Conservation (phyloP, 2,888 invertebrate genomes). For the Agriopis leucophaearia region DNA sequence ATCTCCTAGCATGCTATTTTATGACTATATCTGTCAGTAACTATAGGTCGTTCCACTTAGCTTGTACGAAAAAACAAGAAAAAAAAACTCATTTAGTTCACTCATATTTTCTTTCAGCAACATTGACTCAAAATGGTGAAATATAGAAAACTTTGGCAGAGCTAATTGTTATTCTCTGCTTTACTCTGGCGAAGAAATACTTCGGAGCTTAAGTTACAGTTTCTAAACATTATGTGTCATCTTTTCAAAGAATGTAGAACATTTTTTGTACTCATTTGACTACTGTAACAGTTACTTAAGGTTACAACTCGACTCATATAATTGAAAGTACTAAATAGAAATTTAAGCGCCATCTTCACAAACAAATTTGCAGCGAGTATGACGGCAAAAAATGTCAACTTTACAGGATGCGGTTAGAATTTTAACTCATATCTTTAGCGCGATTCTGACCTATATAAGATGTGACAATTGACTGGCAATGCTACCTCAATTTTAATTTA, state of each 20-base stretch:
- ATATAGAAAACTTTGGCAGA: slow-evolving; percentile 12
- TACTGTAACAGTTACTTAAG: slow-evolving; percentile 9
- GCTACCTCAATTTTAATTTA: too few species aligned
- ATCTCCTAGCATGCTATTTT: too few species aligned
- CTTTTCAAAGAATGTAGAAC: slow-evolving; percentile 8
- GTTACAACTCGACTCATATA: slow-evolving; percentile 13
- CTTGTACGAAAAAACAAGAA: too few species aligned
- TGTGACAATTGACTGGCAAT: too few species aligned
- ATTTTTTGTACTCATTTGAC: slow-evolving; percentile 11
- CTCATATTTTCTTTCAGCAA: background rate
- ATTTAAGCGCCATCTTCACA: background rate
- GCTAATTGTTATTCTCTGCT: slow-evolving; percentile 5
- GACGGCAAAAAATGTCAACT: background rate
- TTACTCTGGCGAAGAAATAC: background rate
- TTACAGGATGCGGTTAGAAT: background rate
- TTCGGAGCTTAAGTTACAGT: slow-evolving; percentile 14
- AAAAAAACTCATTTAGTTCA: too few species aligned
- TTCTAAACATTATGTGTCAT: slow-evolving; percentile 14
- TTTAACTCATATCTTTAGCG: too few species aligned
- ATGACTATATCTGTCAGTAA: too few species aligned
- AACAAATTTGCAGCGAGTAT: background rate
- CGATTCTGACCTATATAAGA: too few species aligned
- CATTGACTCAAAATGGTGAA: slow-evolving; percentile 10
- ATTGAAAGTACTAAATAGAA: background rate
- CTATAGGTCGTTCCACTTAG: too few species aligned